Conservation (phyloP, 23 tunicate species). For the Pegea sp. region DNA sequence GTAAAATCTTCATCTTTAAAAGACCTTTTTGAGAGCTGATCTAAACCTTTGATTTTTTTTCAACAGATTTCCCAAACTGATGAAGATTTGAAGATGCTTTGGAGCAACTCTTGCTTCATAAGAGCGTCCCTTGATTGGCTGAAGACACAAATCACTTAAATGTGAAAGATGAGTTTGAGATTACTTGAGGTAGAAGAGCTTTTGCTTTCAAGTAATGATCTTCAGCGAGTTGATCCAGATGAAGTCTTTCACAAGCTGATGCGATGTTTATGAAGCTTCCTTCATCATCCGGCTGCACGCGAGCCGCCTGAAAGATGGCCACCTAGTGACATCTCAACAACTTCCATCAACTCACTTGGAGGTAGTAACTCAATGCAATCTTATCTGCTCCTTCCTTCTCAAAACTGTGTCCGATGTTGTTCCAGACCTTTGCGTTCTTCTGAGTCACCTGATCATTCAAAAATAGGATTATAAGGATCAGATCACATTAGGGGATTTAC, state of each 20-base stretch:
- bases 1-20: too few species aligned
- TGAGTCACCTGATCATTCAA: slow-evolving; percentile 44
- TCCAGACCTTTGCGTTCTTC: slow-evolving; percentile 72
- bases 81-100: slow-evolving; percentile 23
- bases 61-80: slow-evolving; percentile 28
- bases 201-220: slow-evolving; percentile 25
- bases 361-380: slow-evolving; percentile 12
- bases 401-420: slow-evolving; percentile 58
- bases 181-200: too few species aligned
- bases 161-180: background rate
- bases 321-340: too few species aligned
- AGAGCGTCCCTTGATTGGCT: slow-evolving; percentile 20
- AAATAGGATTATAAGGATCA: too few species aligned
- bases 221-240: slow-evolving; percentile 22
- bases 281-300: slow-evolving; percentile 57
- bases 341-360: too few species aligned
- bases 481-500: too few species aligned
- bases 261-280: slow-evolving; percentile 58
- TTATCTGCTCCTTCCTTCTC: slow-evolving; percentile 12
- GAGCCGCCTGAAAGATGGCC: slow-evolving; percentile 35
- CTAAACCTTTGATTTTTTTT: too few species aligned
- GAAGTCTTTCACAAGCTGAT: slow-evolving; percentile 11
- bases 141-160: slow-evolving; percentile 1
- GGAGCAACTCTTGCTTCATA: slow-evolving; percentile 37
- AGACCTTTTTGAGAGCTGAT: too few species aligned